Evolutionary conservation across 2,888 invertebrate genomes (phyloP), one percentile per base, ranked within the genome.

Genomic region (Lacanobia oleracea): DNA sequence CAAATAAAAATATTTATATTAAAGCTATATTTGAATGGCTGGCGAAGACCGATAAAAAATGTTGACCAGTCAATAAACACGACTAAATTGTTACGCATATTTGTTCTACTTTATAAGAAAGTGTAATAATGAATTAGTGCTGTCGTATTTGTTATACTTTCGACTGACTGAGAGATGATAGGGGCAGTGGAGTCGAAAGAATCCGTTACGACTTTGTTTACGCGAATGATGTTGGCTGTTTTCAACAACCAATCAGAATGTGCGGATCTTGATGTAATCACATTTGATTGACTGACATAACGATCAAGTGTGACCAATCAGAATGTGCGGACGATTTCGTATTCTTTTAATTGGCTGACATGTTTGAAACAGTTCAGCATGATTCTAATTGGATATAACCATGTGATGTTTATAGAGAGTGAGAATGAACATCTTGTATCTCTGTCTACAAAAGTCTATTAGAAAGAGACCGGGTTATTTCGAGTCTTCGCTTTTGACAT

Each of bases 1-100:
- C 14, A 10, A 81, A 86, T 84, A 81, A 84, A 86, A 86, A 81
- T 81, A 84, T 81, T 69, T 85, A 75, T 79, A 82, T 67, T 66
- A 62, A 53, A 63, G 21, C 16, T 63, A 50, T 66, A 56, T 56
- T 53, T 21, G 18, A 69, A 59, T 59, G 3, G 0, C 21, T 37
- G 40, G 40, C 40, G 14, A 40, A 21, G 21, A 21, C 18, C 45
- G 51, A 21, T 33, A 54, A 27, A 56, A n/a, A 59, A 59, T 21
- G 16, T 48, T 61, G 5, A 66, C 9, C 23, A 50, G 1, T 53
- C 4, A 75, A 54, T 68, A 21, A 68, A 71, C 57, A 45, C 45
- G 64, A 40, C 33, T 14, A 51, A 16, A 16, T 18, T 33, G 33
- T 48, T 27, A 48, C 21, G 67, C 62, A 53, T 64, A 50, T 43